Conservation (phyloP, 2,888 invertebrate genomes). For the Osedax frankpressi region DNA sequence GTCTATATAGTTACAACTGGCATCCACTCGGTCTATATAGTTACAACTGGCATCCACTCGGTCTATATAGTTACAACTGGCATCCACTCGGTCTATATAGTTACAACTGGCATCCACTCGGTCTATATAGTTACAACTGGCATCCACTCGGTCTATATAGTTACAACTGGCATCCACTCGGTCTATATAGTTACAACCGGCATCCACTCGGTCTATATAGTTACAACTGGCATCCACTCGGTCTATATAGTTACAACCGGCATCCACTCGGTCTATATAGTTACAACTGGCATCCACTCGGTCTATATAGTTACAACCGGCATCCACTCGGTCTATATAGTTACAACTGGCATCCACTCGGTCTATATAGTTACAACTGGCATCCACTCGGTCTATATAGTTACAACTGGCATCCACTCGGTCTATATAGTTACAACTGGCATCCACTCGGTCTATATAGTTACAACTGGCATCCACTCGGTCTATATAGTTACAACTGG, state of each 20-base stretch:
- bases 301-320: no score
- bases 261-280: slow-evolving; percentile 82
- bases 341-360: slow-evolving; percentile 88
- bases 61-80: slow-evolving; percentile 88
- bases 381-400: slow-evolving; percentile 46
- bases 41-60: no score
- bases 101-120: slow-evolving; percentile 62
- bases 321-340: slow-evolving; percentile 82
- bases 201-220: slow-evolving; percentile 46
- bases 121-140: no score
- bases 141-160: slow-evolving; percentile 82
- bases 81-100: slow-evolving; percentile 82
- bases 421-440: slow-evolving; percentile 88
- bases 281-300: slow-evolving; percentile 62
- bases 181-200: slow-evolving; percentile 78
- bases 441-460: slow-evolving; percentile 82
- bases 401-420: no score
- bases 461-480: slow-evolving; percentile 62
- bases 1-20: slow-evolving; percentile 78
- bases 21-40: slow-evolving; percentile 46
- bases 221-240: no score
- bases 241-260: slow-evolving; percentile 88
- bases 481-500: no score
- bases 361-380: slow-evolving; percentile 78
- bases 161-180: slow-evolving; percentile 88